Evolutionary conservation across 1,140 invertebrate genomes (phyloP), one percentile per base, ranked within the genome.

Genomic region (Drosophila asahinai): DNA sequence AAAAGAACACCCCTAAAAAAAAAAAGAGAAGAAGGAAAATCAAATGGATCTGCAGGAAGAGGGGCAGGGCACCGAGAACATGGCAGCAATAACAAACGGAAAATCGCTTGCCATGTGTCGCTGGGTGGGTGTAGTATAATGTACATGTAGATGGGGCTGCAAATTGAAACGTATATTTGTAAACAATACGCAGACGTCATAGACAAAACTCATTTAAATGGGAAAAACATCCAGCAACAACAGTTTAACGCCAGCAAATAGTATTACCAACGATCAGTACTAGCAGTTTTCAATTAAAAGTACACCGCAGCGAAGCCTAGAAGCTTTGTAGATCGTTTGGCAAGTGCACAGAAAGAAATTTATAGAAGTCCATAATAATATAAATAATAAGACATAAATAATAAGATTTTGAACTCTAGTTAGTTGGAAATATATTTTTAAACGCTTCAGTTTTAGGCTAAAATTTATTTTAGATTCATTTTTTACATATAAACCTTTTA

Each of bases 111-210:
- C 77, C 83, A 86, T 86, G 83, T 86, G 84, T 80, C 83, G 83
- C 57, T 86, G 71, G 64, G 52, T 79, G 68, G 68, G 60, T 67
- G 63, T 63, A 80, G 60, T 75, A 70, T 58, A 77, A 78, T 62
- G 68, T 61, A 59, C 70, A 59, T 57, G 64, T 33, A 55, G 49
- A 62, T 70, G 60, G 47, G 61, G 61, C 51, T 87, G 77, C 80
- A 87, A 89, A 87, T 83, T 87, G 81, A 87, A 87, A 89, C 63
- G 84, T 89, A 89, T 84, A 89, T 87, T 87, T 87, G 84, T 87
- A 87, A 87, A 87, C 86, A 87, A 89, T 89, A 90, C 78, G 68
- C 81, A 87, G 84, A 87, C 84, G 84, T 87, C 84, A 87, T 87
- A 89, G 81, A 81, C 77, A 84, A 81, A 89, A 76, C 84, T 79